Conservation (phyloP, 2,113 vertebrate genomes). For the Oplegnathus fasciatus region DNA sequence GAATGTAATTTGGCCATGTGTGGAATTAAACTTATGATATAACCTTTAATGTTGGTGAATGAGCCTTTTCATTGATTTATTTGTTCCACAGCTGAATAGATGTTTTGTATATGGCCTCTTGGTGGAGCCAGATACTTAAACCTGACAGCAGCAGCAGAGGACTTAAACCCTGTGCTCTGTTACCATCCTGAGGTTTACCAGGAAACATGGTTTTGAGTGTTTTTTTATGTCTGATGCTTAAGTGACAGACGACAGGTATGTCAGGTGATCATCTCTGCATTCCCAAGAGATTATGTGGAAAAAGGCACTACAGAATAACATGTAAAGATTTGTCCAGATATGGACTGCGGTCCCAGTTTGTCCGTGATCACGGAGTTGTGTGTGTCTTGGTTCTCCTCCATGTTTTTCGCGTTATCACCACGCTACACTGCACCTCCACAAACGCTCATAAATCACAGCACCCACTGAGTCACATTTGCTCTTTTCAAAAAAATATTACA, state of each 20-base stretch:
- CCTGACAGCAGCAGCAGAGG: not conserved
- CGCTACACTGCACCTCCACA: conserved; percentile 67
- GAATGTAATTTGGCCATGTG: not conserved
- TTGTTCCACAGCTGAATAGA: not conserved
- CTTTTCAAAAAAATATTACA: conserved; percentile 84
- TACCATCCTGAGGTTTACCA: not conserved
- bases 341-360: conserved; percentile 13
- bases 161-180: not conserved
- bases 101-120: conserved; percentile 33
- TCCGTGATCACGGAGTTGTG: conserved; percentile 22
- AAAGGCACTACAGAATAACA: not conserved
- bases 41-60: not conserved
- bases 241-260: conserved; percentile 3
- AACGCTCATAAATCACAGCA: conserved; percentile 81
- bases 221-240: conserved; percentile 11
- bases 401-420: conserved; percentile 50
- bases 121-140: conserved; percentile 74
- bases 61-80: not conserved
- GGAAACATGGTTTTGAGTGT: not conserved
- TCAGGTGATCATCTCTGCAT: not conserved
- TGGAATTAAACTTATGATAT: not conserved
- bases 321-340: not conserved
- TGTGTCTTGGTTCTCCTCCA: conserved; percentile 29
- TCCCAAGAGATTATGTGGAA: conserved; percentile 14
- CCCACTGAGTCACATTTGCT: conserved; percentile 73